Evolutionary conservation across 2,113 vertebrate genomes (phyloP), one percentile per base, ranked within the genome.

Genomic region (Leptobrachium ailaonicum): DNA sequence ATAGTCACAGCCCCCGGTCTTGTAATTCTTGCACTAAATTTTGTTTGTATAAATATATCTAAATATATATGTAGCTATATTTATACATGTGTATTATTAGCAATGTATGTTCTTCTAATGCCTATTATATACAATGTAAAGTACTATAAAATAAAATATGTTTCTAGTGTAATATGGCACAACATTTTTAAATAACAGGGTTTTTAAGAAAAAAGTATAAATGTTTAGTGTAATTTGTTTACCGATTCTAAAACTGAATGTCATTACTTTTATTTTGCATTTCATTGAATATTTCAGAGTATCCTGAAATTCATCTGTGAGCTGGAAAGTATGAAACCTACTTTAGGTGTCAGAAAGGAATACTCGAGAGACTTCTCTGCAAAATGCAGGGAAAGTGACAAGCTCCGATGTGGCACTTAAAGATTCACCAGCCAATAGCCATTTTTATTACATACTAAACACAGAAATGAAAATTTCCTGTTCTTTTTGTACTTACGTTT

Each of bases 401-500:
- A 32, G 20, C 20, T 32, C 20, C 47, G 4, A 50, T 50, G 4
- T 8, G 56, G 56, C 1, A 14, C 56, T 64, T 40, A 64, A 64
- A 64, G n/a, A 20, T 62, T 93, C 90, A 86, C 87, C 85, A 90
- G 86, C 89, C 89, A 87, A 86, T 90, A 90, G 88, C 87, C 84
- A 90, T 93, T 92, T 93, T 89, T 94, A 90, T 92, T 90, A 87
- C 84, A 86, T 87, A 82, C 84, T 92, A 91, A 91, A 88, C 87
- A 92, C 89, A 91, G 86, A 70, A 86, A 91, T 91, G 90, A 88
- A 89, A 83, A 82, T 88, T 91, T 90, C 90, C 89, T 90, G 87
- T 92, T 93, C 90, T 92, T 94, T 94, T 93, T 94, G 92, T 93
- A 93, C 91, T 93, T 87, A 90, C 92, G 92, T 93, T 80, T 93